Percentiles rank a stretch among this genome's conserved stretches.
These are phyloP conservation scores for Pangasianodon gigas DNA, from an alignment of 2,113 vertebrate genomes.

Conservation along the genomic window DNA sequence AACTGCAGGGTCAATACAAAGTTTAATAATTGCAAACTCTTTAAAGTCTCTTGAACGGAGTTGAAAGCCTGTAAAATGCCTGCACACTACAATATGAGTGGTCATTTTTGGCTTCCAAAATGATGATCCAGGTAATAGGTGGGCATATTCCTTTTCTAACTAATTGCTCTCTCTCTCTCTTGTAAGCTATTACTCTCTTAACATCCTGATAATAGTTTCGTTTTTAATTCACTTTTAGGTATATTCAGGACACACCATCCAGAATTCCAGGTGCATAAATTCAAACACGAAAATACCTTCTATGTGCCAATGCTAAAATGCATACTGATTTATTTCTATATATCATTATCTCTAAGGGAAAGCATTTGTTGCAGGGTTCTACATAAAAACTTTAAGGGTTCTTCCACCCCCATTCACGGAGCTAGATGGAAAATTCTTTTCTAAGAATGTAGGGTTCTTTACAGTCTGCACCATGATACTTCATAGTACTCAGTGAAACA, in stretches of 20 bases:
- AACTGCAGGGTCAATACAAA: slow-evolving; percentile 69
- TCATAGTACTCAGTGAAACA: not conserved
- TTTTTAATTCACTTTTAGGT: slow-evolving; percentile 17
- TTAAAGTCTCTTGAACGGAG: slow-evolving; percentile 69
- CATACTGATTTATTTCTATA: slow-evolving; percentile 20
- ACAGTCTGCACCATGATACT: not conserved
- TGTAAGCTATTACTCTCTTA: slow-evolving; percentile 32
- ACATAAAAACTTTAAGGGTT: not conserved
- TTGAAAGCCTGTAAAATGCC: slow-evolving; percentile 66
- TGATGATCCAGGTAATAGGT: slow-evolving; percentile 53
- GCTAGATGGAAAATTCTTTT: not conserved
- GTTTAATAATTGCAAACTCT: slow-evolving; percentile 71
- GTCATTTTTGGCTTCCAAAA: slow-evolving; percentile 52
- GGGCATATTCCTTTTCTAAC: slow-evolving; percentile 48
- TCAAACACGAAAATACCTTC: not conserved
- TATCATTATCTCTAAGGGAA: not conserved
- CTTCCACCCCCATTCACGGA: not conserved
- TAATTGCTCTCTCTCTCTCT: slow-evolving; percentile 48
- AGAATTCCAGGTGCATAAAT: not conserved
- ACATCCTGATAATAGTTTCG: slow-evolving; percentile 10
- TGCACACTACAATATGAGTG: slow-evolving; percentile 62
- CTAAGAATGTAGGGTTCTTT: not conserved
- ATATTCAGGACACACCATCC: slow-evolving; percentile 6
- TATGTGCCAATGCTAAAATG: not conserved
- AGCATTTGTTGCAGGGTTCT: not conserved